Base-by-base conservation (phyloP, 2,113 vertebrate species). In the Sakesphorus luctuosus region DNA sequence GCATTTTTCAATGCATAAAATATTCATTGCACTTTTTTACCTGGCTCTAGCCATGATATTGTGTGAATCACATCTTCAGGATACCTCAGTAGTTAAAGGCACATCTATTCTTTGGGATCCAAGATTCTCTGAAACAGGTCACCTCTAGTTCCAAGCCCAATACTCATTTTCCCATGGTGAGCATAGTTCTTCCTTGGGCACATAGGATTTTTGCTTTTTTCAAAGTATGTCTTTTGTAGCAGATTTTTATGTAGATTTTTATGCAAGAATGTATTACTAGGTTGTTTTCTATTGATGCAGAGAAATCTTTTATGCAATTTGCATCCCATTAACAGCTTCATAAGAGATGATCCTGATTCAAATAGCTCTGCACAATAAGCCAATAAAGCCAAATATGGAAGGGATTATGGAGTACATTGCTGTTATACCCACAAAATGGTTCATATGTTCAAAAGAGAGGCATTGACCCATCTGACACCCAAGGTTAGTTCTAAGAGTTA, bases 201-300 rank as follows among this genome's bases (percentile, higher is more conserved):
- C 36, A 72, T 10, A 59, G 73, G 55, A 74, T 38, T 90, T 92
- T 77, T 91, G 43, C 28, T 63, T 47, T 63, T 71, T 74, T 62
- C 67, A 66, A 79, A 76, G 33, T 65, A 49, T 46, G 19, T 81
- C 61, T 78, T 91, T 36, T 44, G 49, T 43, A 83, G 66, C 44
- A 92, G 38, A 62, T 95, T 95, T 94, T 94, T 93, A 91, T 86
- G 79, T 40, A 91, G 52, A 72, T 96, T 96, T 95, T 89, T 94
- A 91, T 90, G 84, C 71, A 65, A 74, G 71, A 84, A 82, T n/a
- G 44, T 77, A 81, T 66, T 84, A 76, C 84, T 75, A 78, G 59
- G 65, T 92, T 79, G 62, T 91, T 96, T 87, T 36, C 88, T 85
- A 86, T n/a, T 84, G 92, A 93, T 94, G 76, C 87, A 38, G 67